Evolutionary conservation across 2,113 vertebrate species (phyloP).

Genomic region (Ploceus nigricollis): DNA sequence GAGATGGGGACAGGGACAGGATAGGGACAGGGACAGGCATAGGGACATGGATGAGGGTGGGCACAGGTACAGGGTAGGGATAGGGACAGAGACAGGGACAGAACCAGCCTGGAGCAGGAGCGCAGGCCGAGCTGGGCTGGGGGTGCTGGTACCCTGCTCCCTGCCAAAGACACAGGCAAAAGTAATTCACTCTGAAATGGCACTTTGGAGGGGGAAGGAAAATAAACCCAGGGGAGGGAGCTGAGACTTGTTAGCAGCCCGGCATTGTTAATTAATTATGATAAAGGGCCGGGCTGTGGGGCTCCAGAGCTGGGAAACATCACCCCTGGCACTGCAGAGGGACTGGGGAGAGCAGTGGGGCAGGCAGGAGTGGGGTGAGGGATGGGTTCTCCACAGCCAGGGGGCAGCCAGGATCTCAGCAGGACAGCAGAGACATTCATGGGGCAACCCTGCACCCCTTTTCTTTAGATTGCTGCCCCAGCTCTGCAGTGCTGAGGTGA

Average conservation of each 20-base stretch:
- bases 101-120: slow-evolving; percentile 65
- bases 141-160: slow-evolving; percentile 28
- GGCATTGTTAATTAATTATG: slow-evolving; percentile 68
- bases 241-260: slow-evolving; percentile 70
- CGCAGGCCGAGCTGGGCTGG: slow-evolving; percentile 46
- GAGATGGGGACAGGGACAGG: background rate
- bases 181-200: slow-evolving; percentile 67
- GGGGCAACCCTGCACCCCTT: background rate
- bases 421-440: background rate
- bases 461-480: background rate
- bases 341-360: background rate
- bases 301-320: background rate
- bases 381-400: background rate
- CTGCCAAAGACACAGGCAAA: slow-evolving; percentile 67
- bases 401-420: background rate
- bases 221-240: slow-evolving; percentile 70
- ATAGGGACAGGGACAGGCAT: background rate
- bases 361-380: too few species aligned
- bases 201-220: slow-evolving; percentile 58
- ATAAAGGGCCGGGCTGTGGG: slow-evolving; percentile 15
- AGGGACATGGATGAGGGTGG: background rate
- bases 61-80: too few species aligned
- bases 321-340: background rate
- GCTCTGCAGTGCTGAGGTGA: background rate
- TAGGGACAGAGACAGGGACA: background rate